phyloP scores from a whole-genome alignment of 1,140 invertebrate genomes.

The Orius laevigatus region DNA sequence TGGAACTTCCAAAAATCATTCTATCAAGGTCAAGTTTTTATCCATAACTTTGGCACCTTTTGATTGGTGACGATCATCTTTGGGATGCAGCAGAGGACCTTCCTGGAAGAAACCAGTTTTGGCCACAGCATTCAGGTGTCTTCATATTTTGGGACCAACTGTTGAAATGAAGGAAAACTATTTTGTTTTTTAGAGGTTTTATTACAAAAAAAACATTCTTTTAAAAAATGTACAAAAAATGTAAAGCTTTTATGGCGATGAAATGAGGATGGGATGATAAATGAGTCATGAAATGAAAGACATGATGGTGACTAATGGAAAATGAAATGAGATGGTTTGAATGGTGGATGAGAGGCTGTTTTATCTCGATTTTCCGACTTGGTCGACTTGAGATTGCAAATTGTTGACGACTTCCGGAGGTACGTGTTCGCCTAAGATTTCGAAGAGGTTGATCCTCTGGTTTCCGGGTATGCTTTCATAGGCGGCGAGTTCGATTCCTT shows the following conservation, averaged over 20 bases:
- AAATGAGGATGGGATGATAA: not conserved
- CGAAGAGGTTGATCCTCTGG: slow-evolving; percentile 61
- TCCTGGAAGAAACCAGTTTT: too few species aligned
- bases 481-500: slow-evolving; percentile 64
- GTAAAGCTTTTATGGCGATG: not conserved
- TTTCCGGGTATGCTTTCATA: slow-evolving; percentile 68
- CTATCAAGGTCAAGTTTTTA: too few species aligned
- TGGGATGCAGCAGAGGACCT: too few species aligned
- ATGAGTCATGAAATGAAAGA: not conserved
- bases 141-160: too few species aligned
- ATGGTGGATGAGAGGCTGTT: not conserved
- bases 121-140: too few species aligned
- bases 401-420: slow-evolving; percentile 75
- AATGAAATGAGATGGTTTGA: not conserved
- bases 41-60: too few species aligned
- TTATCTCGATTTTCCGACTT: slow-evolving; percentile 38
- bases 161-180: too few species aligned
- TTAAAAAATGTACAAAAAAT: not conserved
- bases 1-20: too few species aligned
- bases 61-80: too few species aligned
- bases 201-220: too few species aligned
- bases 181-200: too few species aligned
- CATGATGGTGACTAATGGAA: slow-evolving; percentile 8
- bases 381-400: slow-evolving; percentile 61
- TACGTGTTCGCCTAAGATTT: slow-evolving; percentile 63